Percentiles rank a stretch among this genome's conserved stretches.
Evolutionary conservation across 2,888 invertebrate genomes (phyloP).

Genomic region (Cataglyphis albicans): DNA sequence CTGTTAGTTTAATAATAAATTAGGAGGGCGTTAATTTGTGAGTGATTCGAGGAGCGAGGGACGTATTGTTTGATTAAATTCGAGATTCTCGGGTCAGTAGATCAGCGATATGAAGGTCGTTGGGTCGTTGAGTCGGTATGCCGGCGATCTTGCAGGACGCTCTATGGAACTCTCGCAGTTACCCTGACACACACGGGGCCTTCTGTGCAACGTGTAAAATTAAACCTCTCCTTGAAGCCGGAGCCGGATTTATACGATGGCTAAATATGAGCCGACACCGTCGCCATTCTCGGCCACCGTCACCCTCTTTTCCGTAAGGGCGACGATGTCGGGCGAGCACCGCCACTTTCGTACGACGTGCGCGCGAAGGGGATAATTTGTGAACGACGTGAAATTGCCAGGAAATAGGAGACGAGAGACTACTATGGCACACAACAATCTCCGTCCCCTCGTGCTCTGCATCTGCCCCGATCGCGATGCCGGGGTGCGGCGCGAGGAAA

Average conservation of each 20-base stretch:
- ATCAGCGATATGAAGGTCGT: constrained; percentile 29
- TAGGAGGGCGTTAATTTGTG: neutral
- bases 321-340: constrained; percentile 43
- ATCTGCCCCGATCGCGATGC: constrained; percentile 43
- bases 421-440: constrained; percentile 41
- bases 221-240: constrained; percentile 66
- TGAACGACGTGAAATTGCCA: constrained; percentile 71
- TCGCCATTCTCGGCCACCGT: constrained; percentile 62
- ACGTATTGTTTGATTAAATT: constrained; percentile 27
- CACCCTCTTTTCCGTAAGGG: constrained; percentile 58
- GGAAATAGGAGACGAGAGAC: constrained; percentile 74
- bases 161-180: constrained; percentile 38
- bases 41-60: neutral
- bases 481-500: neutral
- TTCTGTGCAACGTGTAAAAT: constrained; percentile 65
- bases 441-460: constrained; percentile 40
- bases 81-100: constrained; percentile 12
- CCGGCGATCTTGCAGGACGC: constrained; percentile 45
- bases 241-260: constrained; percentile 73
- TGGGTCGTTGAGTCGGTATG: constrained; percentile 55
- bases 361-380: constrained; percentile 74
- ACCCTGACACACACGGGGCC: constrained; percentile 28
- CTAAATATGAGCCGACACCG: constrained; percentile 75
- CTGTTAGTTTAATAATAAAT: neutral
- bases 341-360: constrained; percentile 62